A percentile compares a stretch with the other conserved stretches of the same genome.
Conservation (phyloP, 2,888 invertebrate genomes). For the Operophtera brumata region DNA sequence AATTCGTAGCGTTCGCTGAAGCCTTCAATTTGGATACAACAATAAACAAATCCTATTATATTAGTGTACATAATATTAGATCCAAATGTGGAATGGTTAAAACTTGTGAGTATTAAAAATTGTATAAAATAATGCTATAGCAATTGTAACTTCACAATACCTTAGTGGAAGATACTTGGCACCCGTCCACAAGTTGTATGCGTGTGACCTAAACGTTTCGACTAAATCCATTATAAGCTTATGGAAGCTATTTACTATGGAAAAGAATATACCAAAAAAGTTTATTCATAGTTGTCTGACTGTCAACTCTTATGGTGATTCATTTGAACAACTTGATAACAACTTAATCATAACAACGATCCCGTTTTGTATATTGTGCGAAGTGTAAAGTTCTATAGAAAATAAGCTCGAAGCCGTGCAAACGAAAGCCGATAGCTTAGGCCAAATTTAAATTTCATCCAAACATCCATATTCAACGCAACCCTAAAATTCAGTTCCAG, state of each 20-base stretch:
- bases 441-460: constrained; percentile 45
- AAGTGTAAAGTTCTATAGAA: constrained; percentile 54
- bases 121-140: constrained; percentile 57
- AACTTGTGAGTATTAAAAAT: constrained; percentile 69
- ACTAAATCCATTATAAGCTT: neutral
- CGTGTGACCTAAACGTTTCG: neutral
- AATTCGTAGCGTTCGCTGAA: constrained; percentile 49
- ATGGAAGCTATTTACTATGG: neutral
- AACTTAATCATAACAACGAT: constrained; percentile 14
- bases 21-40: constrained; percentile 24
- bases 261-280: neutral
- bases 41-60: constrained; percentile 1
- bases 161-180: neutral
- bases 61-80: constrained; percentile 27
- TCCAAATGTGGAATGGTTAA: constrained; percentile 65
- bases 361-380: constrained; percentile 26
- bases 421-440: constrained; percentile 62
- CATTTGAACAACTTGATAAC: constrained; percentile 7
- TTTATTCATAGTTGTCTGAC: neutral
- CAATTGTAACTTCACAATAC: constrained; percentile 25
- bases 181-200: neutral
- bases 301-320: neutral
- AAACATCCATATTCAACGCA: no score
- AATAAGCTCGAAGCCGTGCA: constrained; percentile 68
- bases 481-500: no score